phyloP scores from a whole-genome alignment of 2,797 vertebrate genomes.

The Crax fasciolata region DNA sequence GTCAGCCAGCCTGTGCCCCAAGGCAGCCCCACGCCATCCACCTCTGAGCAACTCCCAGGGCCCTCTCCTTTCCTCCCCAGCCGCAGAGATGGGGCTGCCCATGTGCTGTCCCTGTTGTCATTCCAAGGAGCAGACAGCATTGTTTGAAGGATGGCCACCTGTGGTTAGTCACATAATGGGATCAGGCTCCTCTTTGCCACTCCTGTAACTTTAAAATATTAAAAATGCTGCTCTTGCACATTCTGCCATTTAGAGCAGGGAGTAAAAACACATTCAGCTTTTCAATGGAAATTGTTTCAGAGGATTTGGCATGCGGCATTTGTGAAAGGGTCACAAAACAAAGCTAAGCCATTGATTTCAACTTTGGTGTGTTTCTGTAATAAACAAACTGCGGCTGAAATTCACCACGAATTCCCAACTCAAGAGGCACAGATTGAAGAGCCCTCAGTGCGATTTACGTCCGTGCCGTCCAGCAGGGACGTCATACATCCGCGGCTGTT shows the following conservation, averaged over 20 bases:
- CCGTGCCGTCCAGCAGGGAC: not conserved
- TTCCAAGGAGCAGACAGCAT: not conserved
- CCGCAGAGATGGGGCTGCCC: not conserved
- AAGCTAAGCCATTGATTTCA: not conserved
- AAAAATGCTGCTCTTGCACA: not conserved
- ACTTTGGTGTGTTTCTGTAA: not conserved
- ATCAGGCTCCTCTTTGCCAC: not conserved
- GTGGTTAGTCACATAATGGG: fast-evolving
- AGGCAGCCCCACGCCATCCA: not conserved
- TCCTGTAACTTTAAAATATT: not conserved
- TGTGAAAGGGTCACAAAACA: slow-evolving; percentile 26
- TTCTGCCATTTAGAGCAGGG: not conserved
- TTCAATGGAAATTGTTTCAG: slow-evolving; percentile 38
- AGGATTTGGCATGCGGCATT: not conserved
- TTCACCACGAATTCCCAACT: not conserved
- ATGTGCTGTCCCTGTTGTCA: fast-evolving
- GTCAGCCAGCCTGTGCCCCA: not conserved
- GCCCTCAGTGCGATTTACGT: not conserved
- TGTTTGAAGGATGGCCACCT: not conserved
- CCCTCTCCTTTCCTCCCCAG: not conserved
- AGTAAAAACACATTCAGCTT: not conserved
- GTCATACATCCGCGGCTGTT: not conserved
- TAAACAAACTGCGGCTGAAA: not conserved
- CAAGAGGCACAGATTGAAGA: not conserved
- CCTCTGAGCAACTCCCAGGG: not conserved